A percentile compares a stretch with the other conserved stretches of the same genome.
phyloP scores from a whole-genome alignment of 2,888 invertebrate genomes.

The Hoplodrina ambigua region DNA sequence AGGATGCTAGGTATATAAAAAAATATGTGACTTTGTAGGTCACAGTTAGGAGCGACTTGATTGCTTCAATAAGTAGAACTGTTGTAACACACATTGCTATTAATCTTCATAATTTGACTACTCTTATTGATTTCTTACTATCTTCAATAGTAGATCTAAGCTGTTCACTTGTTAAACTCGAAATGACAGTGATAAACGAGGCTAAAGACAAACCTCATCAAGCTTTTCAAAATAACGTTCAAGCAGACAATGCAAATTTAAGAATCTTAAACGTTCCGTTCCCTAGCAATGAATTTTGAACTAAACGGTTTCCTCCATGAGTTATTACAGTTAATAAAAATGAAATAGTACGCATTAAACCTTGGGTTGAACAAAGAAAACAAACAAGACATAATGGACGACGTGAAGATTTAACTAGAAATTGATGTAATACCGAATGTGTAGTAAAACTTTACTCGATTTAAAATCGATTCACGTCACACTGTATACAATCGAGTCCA shows the following conservation, averaged over 20 bases:
- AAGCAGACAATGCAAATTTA: not conserved
- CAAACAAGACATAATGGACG: conserved; percentile 33
- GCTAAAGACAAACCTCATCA: not conserved
- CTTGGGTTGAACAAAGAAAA: conserved; percentile 35
- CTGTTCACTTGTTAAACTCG: not conserved
- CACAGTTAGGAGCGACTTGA: conserved; percentile 46
- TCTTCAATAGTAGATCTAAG: conserved; percentile 1
- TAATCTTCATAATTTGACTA: not conserved
- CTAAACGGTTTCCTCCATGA: conserved; percentile 15
- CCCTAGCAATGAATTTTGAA: conserved; percentile 6
- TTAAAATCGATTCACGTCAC: conserved; percentile 41
- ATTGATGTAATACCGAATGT: conserved; percentile 43
- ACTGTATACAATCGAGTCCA: conserved; percentile 36
- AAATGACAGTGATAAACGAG: conserved; percentile 1
- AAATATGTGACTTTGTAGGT: conserved; percentile 47
- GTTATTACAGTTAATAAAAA: conserved; percentile 36
- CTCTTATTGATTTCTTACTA: conserved; percentile 5
- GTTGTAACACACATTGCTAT: conserved; percentile 8
- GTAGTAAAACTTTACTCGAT: conserved; percentile 29
- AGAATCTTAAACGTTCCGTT: not conserved
- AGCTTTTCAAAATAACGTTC: not conserved
- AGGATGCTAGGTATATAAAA: conserved; percentile 55
- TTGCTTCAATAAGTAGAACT: conserved; percentile 55
- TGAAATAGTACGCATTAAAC: conserved; percentile 34
- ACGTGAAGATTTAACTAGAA: conserved; percentile 25